Conservation (phyloP, 2,113 vertebrate species). For the Pyxicephalus adspersus region DNA sequence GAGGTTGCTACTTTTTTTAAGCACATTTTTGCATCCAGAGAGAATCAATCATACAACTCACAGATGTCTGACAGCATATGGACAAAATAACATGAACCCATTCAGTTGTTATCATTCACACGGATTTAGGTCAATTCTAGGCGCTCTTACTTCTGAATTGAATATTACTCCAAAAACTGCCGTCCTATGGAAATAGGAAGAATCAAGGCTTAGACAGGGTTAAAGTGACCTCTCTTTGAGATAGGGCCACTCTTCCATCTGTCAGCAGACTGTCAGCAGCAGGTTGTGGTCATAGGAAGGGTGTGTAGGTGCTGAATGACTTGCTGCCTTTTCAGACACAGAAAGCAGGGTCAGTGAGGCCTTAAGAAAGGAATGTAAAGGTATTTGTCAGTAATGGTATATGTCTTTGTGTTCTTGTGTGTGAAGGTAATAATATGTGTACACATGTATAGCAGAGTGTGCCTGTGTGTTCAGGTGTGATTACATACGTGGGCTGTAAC, state of each 20-base stretch:
- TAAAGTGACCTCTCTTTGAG: constrained; percentile 24
- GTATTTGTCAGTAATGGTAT: constrained; percentile 7
- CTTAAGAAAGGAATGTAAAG: constrained; percentile 29
- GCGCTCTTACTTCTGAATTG: no score
- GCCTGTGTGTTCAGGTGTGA: constrained; percentile 21
- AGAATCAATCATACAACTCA: no score
- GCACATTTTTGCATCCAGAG: no score
- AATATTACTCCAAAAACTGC: no score
- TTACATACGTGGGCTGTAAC: background rate
- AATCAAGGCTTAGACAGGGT: background rate
- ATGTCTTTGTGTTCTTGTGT: constrained; percentile 25
- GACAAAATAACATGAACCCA: no score
- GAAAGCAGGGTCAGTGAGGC: constrained; percentile 6
- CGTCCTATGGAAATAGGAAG: no score
- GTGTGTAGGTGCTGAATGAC: constrained; percentile 41
- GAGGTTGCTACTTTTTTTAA: no score
- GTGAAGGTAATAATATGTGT: constrained; percentile 6
- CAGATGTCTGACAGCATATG: no score
- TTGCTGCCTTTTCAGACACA: constrained; percentile 1
- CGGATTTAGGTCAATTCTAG: no score
- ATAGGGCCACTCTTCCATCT: constrained; percentile 13
- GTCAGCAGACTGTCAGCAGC: constrained; percentile 43
- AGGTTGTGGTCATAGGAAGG: constrained; percentile 41
- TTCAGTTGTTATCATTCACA: no score
- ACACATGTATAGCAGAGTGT: constrained; percentile 9